phyloP scores from a whole-genome alignment of 2,888 invertebrate genomes.

The Eilema sororculum region DNA sequence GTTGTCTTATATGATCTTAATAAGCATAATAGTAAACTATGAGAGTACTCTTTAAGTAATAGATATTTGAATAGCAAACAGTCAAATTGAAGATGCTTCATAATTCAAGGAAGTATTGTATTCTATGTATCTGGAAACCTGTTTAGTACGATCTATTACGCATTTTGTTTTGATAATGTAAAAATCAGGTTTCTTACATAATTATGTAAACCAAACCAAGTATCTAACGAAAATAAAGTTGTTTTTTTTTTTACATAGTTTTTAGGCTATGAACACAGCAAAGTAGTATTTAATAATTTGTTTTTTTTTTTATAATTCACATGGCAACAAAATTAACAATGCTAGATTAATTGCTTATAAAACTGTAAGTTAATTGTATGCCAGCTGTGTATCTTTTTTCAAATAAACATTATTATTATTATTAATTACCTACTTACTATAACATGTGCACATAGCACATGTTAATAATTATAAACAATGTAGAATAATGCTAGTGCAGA shows the following conservation, averaged over 20 bases:
- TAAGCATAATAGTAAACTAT: constrained; percentile 17
- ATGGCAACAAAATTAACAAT: not conserved
- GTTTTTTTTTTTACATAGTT: not conserved
- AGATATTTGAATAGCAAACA: not conserved
- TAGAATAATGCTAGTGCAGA: not conserved
- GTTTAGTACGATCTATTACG: not conserved
- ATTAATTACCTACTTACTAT: not conserved
- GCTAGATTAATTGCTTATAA: not conserved
- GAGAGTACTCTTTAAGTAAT: not conserved
- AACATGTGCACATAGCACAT: too few relatives aligned
- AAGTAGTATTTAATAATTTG: too few relatives aligned
- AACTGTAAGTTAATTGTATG: too few relatives aligned
- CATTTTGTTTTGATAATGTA: not conserved
- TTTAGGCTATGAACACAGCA: not conserved
- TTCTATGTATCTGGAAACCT: not conserved
- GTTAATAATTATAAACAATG: not conserved
- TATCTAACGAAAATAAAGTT: not conserved
- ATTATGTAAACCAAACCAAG: too few relatives aligned
- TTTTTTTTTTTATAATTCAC: not conserved
- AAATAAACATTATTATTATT: too few relatives aligned
- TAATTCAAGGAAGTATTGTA: not conserved
- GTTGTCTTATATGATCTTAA: constrained; percentile 23
- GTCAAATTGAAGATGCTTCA: not conserved
- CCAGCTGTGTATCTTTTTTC: too few relatives aligned
- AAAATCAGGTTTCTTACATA: not conserved